phyloP scores from a whole-genome alignment of 2,113 vertebrate genomes.

The Desmodus rotundus region DNA sequence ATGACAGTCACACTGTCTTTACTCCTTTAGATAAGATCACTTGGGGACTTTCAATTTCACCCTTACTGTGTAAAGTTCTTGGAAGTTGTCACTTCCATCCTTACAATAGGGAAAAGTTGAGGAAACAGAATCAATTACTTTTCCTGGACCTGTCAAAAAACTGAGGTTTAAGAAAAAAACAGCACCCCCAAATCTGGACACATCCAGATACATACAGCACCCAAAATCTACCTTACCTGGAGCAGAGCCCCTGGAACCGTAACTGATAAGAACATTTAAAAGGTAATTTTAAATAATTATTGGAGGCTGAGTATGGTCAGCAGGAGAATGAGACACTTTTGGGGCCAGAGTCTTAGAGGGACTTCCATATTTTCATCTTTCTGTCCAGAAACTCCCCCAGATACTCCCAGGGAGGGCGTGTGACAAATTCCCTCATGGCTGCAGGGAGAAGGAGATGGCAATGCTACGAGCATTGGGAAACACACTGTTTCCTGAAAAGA shows the following conservation, averaged over 20 bases:
- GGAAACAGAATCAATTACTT: not conserved
- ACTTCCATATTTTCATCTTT: not conserved
- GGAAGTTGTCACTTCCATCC: not conserved
- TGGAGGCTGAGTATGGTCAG: not conserved
- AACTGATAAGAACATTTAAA: not conserved
- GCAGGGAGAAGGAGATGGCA: not conserved
- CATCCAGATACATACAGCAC: not conserved
- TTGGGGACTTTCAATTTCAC: not conserved
- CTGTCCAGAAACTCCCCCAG: not conserved
- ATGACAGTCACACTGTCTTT: not conserved
- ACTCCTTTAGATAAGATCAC: not conserved
- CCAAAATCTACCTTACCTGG: not conserved
- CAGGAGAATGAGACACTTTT: not conserved
- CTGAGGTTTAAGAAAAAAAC: not conserved
- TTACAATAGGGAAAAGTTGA: not conserved
- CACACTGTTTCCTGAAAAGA: not conserved
- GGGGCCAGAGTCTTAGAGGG: not conserved
- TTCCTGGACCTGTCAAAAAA: not conserved
- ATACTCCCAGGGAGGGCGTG: not conserved
- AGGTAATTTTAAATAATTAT: not conserved
- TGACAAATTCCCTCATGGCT: not conserved
- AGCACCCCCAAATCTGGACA: not conserved
- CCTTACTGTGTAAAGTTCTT: not conserved
- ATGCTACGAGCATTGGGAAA: not conserved
- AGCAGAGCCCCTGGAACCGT: not conserved